Evolutionary conservation across 1,140 invertebrate species (phyloP).

Genomic region (Papilio polyxenes): DNA sequence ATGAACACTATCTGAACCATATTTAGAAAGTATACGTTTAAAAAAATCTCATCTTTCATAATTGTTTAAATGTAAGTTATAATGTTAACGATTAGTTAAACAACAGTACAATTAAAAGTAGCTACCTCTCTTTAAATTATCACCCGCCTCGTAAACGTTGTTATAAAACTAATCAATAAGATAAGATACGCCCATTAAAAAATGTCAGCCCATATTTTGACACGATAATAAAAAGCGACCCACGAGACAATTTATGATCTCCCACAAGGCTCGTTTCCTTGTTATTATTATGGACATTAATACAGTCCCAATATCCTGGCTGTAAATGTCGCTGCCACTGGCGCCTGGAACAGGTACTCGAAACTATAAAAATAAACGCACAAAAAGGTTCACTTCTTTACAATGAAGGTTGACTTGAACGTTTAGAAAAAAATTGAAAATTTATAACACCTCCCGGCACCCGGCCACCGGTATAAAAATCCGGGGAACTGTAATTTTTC

Average conservation of each 20-base stretch:
- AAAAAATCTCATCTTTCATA: not conserved
- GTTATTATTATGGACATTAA: slow-evolving; percentile 79
- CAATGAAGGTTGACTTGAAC: slow-evolving; percentile 62
- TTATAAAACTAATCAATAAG: slow-evolving; percentile 52
- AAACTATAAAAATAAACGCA: slow-evolving; percentile 64
- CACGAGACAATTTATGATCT: slow-evolving; percentile 67
- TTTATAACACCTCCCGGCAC: slow-evolving; percentile 75
- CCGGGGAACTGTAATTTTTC: slow-evolving; percentile 76
- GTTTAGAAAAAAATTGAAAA: slow-evolving; percentile 68
- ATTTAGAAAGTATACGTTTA: not conserved
- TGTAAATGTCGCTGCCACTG: slow-evolving; percentile 77
- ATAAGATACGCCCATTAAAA: slow-evolving; percentile 49
- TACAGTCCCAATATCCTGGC: slow-evolving; percentile 75
- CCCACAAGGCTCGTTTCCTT: slow-evolving; percentile 63
- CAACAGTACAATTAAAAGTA: slow-evolving; percentile 2
- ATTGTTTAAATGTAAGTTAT: not conserved
- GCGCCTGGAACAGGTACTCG: slow-evolving; percentile 77
- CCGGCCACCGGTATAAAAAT: slow-evolving; percentile 74
- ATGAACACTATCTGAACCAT: not conserved
- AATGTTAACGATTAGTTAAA: not conserved
- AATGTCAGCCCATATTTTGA: slow-evolving; percentile 70
- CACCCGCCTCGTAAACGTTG: slow-evolving; percentile 56
- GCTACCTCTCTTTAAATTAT: slow-evolving; percentile 49
- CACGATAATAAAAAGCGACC: slow-evolving; percentile 59
- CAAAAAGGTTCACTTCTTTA: slow-evolving; percentile 69